Base-by-base conservation (phyloP, 2,113 vertebrate genomes). In the Trinectes maculatus region DNA sequence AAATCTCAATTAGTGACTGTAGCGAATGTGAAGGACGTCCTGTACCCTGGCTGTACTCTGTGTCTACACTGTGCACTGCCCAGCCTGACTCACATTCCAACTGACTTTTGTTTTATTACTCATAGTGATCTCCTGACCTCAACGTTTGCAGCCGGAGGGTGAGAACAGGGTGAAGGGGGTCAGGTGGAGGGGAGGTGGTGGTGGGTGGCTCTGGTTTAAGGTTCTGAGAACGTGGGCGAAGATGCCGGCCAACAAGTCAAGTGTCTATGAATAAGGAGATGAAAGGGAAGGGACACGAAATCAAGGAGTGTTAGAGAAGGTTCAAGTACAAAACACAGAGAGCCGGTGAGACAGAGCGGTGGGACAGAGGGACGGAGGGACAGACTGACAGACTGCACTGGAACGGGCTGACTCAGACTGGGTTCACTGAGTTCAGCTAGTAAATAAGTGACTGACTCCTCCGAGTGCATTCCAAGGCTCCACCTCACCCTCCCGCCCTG, bases 361-460 rank as follows among this genome's bases (percentile, higher is more conserved):
- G 39, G 51, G 51, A 21, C 29, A 67, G 48, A 8, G 60, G 65
- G 67, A 73, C 52, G 61, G 71, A 73, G 55, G 65, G 70, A 71
- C 42, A 5, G 67, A 19, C 60, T 56, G 78, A 48, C 51, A 57
- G 83, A 61, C 65, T 61, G 49, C 15, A 1, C 54, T 88, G 71
- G 88, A 89, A 89, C 89, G 54, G 21, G 92, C 91, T 91, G 69
- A 93, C 79, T 94, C 91, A 91, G 81, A 84, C 83, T 67, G 79
- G 86, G 91, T 94, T 96, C 93, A 93, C 90, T 40, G 83, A 91
- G 92, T 92, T 90, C 83, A 88, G 88, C 88, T 80, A 89, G 91
- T 91, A 93, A 95, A 94, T 90, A 92, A 95, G 86, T 89, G 92
- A 92, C 65, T 81, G 85, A 89, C 88, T 87, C 39, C 70, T 84